Evolutionary conservation across 2,888 invertebrate genomes (phyloP).

Genomic region (Sminthurinus aureus): DNA sequence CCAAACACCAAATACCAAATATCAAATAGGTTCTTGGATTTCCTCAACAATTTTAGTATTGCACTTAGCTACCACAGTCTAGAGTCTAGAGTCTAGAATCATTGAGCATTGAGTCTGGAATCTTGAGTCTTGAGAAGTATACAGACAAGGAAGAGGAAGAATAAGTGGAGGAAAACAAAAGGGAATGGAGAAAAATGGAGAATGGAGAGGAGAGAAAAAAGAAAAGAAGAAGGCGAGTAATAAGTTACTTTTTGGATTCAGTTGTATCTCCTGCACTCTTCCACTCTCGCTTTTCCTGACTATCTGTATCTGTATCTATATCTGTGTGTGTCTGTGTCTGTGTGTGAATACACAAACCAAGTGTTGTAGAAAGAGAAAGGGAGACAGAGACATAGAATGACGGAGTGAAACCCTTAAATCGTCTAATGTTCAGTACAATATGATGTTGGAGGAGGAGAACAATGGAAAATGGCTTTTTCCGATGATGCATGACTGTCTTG

Average conservation of each 20-base stretch:
- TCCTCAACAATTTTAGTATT: neutral
- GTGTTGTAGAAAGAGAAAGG: neutral
- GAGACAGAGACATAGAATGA: neutral
- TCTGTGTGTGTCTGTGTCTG: no score
- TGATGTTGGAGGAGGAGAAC: constrained; percentile 24
- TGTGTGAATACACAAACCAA: neutral
- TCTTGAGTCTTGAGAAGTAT: neutral
- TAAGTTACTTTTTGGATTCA: no score
- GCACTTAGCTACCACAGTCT: no score
- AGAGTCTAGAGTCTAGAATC: no score
- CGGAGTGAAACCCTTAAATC: no score
- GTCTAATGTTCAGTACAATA: constrained; percentile 13
- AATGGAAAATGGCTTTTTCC: constrained; percentile 39
- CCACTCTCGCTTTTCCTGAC: no score
- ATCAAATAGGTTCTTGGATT: neutral
- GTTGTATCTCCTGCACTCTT: neutral
- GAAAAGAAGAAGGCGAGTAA: neutral
- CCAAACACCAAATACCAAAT: neutral
- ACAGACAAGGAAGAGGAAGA: neutral
- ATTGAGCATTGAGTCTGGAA: no score
- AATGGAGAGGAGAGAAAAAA: neutral
- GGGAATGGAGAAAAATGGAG: neutral
- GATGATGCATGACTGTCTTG: constrained; percentile 42
- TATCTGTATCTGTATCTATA: no score
- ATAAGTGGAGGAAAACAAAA: neutral